Evolutionary conservation across 2,113 vertebrate genomes (phyloP).

Genomic region (Ascaphus truei): DNA sequence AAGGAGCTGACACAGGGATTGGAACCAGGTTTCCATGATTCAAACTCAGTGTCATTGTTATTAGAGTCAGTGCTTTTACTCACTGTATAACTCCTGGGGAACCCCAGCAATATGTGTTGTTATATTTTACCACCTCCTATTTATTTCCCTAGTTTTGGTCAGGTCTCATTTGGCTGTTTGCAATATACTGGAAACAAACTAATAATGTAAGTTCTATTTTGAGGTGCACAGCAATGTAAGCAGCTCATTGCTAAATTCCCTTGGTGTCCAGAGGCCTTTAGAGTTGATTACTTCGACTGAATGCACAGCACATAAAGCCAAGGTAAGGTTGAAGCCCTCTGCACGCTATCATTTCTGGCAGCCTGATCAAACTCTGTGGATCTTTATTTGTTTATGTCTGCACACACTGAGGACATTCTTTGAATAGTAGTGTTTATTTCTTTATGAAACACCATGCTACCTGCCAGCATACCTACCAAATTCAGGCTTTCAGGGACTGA

Average conservation of each 20-base stretch:
- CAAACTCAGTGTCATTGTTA: too few relatives aligned
- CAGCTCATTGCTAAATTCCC: slow-evolving; percentile 7
- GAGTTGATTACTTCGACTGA: slow-evolving; percentile 1
- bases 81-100: too few relatives aligned
- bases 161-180: background rate
- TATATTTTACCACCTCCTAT: too few relatives aligned
- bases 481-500: too few relatives aligned
- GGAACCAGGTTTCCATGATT: too few relatives aligned
- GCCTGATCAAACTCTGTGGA: background rate
- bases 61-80: too few relatives aligned
- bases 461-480: too few relatives aligned
- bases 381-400: slow-evolving; percentile 21
- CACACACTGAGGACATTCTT: background rate
- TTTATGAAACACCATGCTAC: background rate
- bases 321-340: background rate
- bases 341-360: slow-evolving; percentile 3
- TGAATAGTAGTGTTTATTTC: background rate
- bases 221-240: background rate
- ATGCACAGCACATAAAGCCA: background rate
- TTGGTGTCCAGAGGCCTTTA: background rate
- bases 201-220: slow-evolving; percentile 6
- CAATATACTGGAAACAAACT: background rate
- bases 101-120: too few relatives aligned
- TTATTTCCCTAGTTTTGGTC: background rate
- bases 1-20: too few relatives aligned